A percentile compares a stretch with the other conserved stretches of the same genome.
Evolutionary conservation across 2,797 vertebrate species (phyloP).

Genomic region (Phoebastria nigripes): DNA sequence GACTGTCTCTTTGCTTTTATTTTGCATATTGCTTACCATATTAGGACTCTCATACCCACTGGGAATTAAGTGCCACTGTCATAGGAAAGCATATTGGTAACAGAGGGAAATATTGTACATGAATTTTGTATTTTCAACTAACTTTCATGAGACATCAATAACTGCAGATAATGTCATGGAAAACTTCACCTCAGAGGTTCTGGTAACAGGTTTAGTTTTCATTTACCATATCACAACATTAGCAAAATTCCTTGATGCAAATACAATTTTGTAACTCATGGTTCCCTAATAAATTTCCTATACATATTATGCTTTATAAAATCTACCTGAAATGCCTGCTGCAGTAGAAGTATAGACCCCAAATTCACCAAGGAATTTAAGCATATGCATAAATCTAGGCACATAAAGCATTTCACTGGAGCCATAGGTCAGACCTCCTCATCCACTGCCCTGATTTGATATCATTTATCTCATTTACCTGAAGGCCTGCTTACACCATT

Average conservation of each 20-base stretch:
- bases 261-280: not conserved
- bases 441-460: not conserved
- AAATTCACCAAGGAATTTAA: not conserved
- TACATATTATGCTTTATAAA: not conserved
- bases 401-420: not conserved
- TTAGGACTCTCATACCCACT: not conserved
- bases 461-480: not conserved
- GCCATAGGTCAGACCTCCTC: not conserved
- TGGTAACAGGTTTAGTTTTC: not conserved
- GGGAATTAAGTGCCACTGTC: not conserved
- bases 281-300: not conserved
- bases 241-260: not conserved
- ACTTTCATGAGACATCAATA: not conserved
- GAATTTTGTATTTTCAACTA: not conserved
- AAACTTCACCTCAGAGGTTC: not conserved
- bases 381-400: not conserved
- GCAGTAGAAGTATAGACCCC: not conserved
- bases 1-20: not conserved
- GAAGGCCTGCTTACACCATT: not conserved
- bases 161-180: not conserved
- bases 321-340: not conserved
- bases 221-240: not conserved
- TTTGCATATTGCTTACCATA: not conserved
- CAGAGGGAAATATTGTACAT: not conserved
- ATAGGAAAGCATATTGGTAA: not conserved